These are phyloP conservation scores for Xanthorhoe designata DNA, from an alignment of 2,888 invertebrate species.

Conservation along the genomic window DNA sequence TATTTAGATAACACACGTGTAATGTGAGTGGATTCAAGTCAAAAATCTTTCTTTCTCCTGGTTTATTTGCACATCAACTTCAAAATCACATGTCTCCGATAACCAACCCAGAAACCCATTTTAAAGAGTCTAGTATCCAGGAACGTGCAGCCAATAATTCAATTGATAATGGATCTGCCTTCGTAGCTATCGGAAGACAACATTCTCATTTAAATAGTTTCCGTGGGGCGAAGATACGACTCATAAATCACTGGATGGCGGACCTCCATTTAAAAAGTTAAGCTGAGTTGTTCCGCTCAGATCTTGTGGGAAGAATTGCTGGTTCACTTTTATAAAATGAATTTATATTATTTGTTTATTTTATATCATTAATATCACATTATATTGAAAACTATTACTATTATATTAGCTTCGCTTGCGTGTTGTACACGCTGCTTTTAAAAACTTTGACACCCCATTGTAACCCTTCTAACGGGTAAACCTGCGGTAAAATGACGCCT, in stretches of 20 bases:
- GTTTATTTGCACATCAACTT: not conserved
- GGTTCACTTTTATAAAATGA: constrained; percentile 10
- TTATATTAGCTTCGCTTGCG: too few relatives aligned
- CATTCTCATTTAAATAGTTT: constrained; percentile 79
- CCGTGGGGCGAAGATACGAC: constrained; percentile 55
- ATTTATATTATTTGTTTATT: too few relatives aligned
- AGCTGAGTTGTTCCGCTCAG: constrained; percentile 55
- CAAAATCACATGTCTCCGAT: not conserved
- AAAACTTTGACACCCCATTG: too few relatives aligned
- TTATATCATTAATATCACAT: too few relatives aligned
- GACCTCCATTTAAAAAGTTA: constrained; percentile 69
- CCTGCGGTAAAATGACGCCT: too few relatives aligned
- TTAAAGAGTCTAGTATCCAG: constrained; percentile 19
- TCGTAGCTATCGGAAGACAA: constrained; percentile 63
- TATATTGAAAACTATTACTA: too few relatives aligned
- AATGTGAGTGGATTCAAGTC: not conserved
- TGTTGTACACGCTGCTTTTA: too few relatives aligned
- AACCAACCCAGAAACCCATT: constrained; percentile 9
- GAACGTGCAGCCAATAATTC: constrained; percentile 53
- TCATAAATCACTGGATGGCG: constrained; percentile 58
- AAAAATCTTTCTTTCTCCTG: not conserved
- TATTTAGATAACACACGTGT: too few relatives aligned
- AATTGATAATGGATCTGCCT: constrained; percentile 59
- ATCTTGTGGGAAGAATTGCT: constrained; percentile 4
- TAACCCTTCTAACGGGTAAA: too few relatives aligned